Evolutionary conservation across 2,113 vertebrate genomes (phyloP).

Genomic region (Heterotis niloticus): DNA sequence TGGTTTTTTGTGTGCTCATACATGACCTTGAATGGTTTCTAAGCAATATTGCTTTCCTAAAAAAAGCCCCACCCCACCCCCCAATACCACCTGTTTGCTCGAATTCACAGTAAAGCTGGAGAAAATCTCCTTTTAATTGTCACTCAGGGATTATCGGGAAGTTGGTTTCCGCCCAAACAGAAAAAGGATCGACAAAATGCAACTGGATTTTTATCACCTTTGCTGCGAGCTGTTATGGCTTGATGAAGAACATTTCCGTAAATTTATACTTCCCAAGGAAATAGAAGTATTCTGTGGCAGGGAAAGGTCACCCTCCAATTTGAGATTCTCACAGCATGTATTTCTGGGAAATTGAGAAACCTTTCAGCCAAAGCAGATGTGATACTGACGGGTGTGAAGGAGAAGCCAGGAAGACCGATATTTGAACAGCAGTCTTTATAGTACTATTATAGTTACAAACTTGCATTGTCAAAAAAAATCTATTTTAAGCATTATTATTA

Average conservation of each 20-base stretch:
- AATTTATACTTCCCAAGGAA: slow-evolving; percentile 34
- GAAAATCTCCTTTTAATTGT: background rate
- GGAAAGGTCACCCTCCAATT: slow-evolving; percentile 35
- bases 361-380: slow-evolving; percentile 27
- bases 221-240: slow-evolving; percentile 13
- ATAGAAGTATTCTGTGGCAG: slow-evolving; percentile 26
- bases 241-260: slow-evolving; percentile 16
- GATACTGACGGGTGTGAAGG: slow-evolving; percentile 39
- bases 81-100: background rate
- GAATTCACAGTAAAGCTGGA: background rate
- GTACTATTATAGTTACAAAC: too few relatives aligned
- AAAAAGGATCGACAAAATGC: slow-evolving; percentile 31
- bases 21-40: too few relatives aligned
- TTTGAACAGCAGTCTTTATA: background rate
- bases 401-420: slow-evolving; percentile 27
- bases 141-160: slow-evolving; percentile 7
- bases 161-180: slow-evolving; percentile 17
- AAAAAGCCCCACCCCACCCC: background rate
- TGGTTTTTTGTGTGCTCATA: too few relatives aligned
- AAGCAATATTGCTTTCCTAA: background rate
- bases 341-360: slow-evolving; percentile 29
- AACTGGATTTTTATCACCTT: slow-evolving; percentile 29
- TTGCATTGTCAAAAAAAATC: too few relatives aligned
- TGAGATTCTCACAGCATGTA: slow-evolving; percentile 33
- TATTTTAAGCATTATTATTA: too few relatives aligned